Base-by-base conservation (phyloP, 2,797 vertebrate species). In the Peromyscus aztecus region DNA sequence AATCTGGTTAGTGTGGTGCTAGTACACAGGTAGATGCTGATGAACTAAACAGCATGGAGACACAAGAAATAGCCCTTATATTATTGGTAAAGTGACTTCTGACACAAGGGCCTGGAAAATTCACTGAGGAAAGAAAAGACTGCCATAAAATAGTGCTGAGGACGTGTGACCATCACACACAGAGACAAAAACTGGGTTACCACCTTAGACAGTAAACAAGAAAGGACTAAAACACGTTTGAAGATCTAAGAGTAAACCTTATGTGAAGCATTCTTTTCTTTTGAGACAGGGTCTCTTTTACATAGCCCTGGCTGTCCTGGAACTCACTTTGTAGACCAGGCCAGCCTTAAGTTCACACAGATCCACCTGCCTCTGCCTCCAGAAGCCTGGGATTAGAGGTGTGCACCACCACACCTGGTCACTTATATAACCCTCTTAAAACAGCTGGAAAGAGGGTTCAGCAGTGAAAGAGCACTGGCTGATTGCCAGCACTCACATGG, bases 81-180 rank as follows among this genome's bases (percentile, higher is more conserved):
- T 34, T 90, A 52, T 88, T n/a, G n/a, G 61, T 43, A 65, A 73
- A 88, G 55, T 83, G 78, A 73, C 93, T 88, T 84, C 57, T 29
- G 67, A 88, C 34, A 43, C 16, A 21, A 77, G 17, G 90, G 34
- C 34, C 78, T 91, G 71, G 77, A 81, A 65, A 90, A 90, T 40
- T 77, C 75, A 65, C 19, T 12, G 71, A 55, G 43, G 63, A 52
- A 80, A 91, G 0, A 46, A 63, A 69, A 89, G 0, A 69, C 17
- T 88, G 21, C 1, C 1, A 78, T 46, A 10, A n/a, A 65, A 77
- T 16, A 27, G 17, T 88, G 31, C 77, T 55, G 29, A 49, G 61
- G 85, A 59, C 46, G 43, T 65, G 1, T 43, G 10, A 37, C 27
- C 52, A 40, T 69, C 63, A 95, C 2, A 31, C 16, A 37, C 46